Conservation (phyloP, 2,113 vertebrate species). For the Pogona vitticeps region DNA sequence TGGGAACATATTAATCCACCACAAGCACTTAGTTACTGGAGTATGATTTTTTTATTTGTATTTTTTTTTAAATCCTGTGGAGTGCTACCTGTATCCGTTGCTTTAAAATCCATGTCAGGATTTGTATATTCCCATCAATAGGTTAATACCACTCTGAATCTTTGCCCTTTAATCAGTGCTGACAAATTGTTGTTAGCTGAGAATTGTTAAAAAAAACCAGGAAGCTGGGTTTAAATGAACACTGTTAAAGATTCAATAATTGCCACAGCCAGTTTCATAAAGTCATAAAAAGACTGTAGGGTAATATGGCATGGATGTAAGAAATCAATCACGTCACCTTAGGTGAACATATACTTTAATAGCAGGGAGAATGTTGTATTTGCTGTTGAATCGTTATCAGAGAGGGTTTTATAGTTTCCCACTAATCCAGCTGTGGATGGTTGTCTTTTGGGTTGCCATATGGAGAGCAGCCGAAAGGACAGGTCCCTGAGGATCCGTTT, state of each 20-base stretch:
- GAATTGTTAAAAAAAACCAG: slow-evolving; percentile 27
- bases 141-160: slow-evolving; percentile 7
- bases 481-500: rapidly evolving
- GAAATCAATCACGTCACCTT: slow-evolving; percentile 3
- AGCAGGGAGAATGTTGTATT: not conserved
- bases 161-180: not conserved
- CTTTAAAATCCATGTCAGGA: not conserved
- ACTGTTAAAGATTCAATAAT: not conserved
- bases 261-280: not conserved
- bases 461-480: not conserved
- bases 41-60: too few relatives aligned
- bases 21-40: too few relatives aligned
- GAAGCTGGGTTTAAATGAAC: slow-evolving; percentile 9
- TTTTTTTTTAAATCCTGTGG: not conserved
- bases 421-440: not conserved
- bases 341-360: not conserved
- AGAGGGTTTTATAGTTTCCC: not conserved
- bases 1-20: too few relatives aligned
- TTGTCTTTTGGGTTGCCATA: not conserved
- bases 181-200: not conserved
- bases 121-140: not conserved
- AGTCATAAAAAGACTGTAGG: not conserved
- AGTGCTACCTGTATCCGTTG: not conserved
- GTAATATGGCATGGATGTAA: not conserved
- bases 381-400: not conserved